Conservation (phyloP, 1,140 invertebrate genomes). For the Euura lappo region DNA sequence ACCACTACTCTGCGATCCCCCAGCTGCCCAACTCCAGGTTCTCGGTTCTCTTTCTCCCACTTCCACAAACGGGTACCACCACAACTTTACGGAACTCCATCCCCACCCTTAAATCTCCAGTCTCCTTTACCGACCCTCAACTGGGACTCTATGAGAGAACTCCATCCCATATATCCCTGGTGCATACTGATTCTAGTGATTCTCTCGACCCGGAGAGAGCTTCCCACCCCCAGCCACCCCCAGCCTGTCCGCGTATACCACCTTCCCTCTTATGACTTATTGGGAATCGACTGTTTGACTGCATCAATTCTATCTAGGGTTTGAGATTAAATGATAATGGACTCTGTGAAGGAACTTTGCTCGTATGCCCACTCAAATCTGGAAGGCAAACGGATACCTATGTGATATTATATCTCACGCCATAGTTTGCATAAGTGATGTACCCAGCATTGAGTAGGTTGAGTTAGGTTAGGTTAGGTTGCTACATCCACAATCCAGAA, state of each 20-base stretch:
- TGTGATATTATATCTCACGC: background rate
- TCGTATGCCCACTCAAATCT: background rate
- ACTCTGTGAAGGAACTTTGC: background rate
- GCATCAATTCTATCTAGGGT: slow-evolving; percentile 2
- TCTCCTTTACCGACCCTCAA: background rate
- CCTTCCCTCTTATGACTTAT: background rate
- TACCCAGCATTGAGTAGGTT: background rate
- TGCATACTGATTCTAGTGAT: background rate
- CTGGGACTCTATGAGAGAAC: background rate
- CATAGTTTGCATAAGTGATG: background rate
- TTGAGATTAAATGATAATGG: background rate
- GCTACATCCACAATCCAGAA: too few species aligned
- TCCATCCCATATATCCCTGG: background rate
- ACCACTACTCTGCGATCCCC: background rate
- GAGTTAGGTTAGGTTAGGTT: too few species aligned
- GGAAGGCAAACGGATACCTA: background rate
- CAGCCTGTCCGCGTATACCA: background rate
- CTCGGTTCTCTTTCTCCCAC: background rate
- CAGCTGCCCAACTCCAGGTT: background rate
- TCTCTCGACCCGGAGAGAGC: background rate
- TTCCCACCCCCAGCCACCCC: background rate
- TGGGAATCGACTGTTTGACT: slow-evolving; percentile 3
- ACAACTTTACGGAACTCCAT: background rate
- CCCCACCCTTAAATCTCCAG: background rate
- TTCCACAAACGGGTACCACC: background rate